Conservation (phyloP, 2,113 vertebrate genomes). For the Lepus americanus region DNA sequence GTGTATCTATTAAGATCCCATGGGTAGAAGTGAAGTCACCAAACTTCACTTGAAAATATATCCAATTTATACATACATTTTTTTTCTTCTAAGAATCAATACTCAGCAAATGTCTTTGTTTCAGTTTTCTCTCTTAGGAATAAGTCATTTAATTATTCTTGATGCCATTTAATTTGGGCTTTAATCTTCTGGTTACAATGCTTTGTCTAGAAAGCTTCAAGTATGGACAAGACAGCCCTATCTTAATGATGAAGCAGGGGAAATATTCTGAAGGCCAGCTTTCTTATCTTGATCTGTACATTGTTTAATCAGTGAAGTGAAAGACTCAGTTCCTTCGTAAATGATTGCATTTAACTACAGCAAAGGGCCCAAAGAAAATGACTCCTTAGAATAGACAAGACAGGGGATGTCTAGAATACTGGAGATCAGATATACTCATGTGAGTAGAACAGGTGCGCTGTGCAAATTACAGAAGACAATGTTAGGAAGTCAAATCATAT, state of each 20-base stretch:
- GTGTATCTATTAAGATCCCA: constrained; percentile 5
- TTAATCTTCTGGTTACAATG: constrained; percentile 10
- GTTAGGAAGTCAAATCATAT: background rate
- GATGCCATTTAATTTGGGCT: background rate
- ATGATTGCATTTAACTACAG: background rate
- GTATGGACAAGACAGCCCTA: background rate
- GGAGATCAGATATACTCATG: background rate
- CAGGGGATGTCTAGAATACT: background rate
- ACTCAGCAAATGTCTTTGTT: constrained; percentile 40
- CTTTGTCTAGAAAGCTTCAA: background rate
- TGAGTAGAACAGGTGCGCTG: background rate
- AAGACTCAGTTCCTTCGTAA: background rate
- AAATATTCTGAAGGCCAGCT: background rate
- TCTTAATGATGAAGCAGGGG: constrained; percentile 2
- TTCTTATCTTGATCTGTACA: constrained; percentile 39
- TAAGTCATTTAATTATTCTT: constrained; percentile 32
- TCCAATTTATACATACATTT: background rate
- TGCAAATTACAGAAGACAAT: background rate
- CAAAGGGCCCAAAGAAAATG: background rate
- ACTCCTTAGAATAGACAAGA: background rate
- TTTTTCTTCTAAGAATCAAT: constrained; percentile 13
- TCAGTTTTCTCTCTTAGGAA: constrained; percentile 19
- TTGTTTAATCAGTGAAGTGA: background rate
- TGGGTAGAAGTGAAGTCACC: background rate
- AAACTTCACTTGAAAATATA: constrained; percentile 30